These are phyloP conservation scores for Leucania comma DNA, from an alignment of 2,888 invertebrate genomes.

Conservation along the genomic window DNA sequence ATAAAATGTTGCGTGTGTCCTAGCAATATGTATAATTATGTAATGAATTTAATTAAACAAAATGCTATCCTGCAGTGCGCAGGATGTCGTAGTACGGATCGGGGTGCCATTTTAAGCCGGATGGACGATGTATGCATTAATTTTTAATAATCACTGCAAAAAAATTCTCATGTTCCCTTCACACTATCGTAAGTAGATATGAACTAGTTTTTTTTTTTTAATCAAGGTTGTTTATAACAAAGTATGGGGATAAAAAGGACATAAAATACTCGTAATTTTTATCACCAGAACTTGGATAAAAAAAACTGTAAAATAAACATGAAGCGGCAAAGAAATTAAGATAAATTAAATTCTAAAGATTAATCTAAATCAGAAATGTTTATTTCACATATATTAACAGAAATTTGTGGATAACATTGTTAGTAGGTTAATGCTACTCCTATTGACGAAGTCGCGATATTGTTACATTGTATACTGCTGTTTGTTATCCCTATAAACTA, in stretches of 20 bases:
- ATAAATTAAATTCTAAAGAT: too few species aligned
- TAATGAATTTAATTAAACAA: constrained; percentile 58
- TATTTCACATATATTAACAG: too few species aligned
- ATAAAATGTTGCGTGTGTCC: constrained; percentile 46
- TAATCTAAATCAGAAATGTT: too few species aligned
- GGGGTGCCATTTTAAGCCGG: constrained; percentile 68
- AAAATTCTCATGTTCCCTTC: constrained; percentile 50
- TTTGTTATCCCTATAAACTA: too few species aligned
- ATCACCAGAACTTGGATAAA: not conserved
- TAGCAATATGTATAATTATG: constrained; percentile 54
- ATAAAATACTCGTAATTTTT: not conserved
- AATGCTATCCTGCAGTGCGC: constrained; percentile 51
- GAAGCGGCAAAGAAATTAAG: not conserved
- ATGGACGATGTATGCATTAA: constrained; percentile 68
- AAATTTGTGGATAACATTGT: too few species aligned
- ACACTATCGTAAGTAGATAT: constrained; percentile 27
- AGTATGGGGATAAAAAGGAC: not conserved
- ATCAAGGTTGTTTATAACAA: constrained; percentile 2
- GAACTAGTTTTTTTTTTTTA: constrained; percentile 19
- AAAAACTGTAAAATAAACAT: too few species aligned
- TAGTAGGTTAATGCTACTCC: too few species aligned
- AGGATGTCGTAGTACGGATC: constrained; percentile 69
- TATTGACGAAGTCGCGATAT: too few species aligned
- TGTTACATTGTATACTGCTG: too few species aligned
- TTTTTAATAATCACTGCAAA: constrained; percentile 67